phyloP scores from a whole-genome alignment of 2,797 vertebrate genomes.

The Phalanger gymnotis region DNA sequence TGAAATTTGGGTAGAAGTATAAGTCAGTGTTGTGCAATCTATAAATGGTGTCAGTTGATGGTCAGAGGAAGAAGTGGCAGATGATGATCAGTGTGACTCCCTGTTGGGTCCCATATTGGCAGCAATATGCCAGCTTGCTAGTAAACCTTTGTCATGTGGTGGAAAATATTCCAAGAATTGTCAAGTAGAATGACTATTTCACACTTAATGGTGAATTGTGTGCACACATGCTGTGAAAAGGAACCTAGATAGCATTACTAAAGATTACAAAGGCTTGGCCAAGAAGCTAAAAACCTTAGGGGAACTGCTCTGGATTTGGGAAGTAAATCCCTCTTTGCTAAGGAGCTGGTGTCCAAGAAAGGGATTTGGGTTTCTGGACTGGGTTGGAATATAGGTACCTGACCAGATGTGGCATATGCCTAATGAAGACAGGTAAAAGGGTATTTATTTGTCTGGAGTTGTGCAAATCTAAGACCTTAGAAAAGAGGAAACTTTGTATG shows the following conservation, averaged over 20 bases:
- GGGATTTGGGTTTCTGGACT: neutral
- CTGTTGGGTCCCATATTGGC: neutral
- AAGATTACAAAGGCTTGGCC: neutral
- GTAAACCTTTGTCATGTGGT: neutral
- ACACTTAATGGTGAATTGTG: neutral
- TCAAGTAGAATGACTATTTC: neutral
- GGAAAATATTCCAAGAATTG: neutral
- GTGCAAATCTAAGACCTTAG: neutral
- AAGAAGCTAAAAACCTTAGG: neutral
- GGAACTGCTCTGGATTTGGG: neutral
- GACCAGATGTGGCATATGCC: neutral
- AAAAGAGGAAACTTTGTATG: neutral
- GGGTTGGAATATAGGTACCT: neutral
- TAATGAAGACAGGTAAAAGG: neutral
- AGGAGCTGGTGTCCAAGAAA: neutral
- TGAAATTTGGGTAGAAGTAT: neutral
- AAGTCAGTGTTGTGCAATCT: neutral
- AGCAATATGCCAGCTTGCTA: neutral
- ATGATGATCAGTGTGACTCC: neutral
- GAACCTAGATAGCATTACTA: neutral
- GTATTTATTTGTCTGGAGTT: neutral
- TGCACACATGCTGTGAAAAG: neutral
- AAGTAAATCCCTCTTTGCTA: neutral
- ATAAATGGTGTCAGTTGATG: neutral
- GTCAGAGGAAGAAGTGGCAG: neutral